Percentiles rank a stretch among this genome's conserved stretches.
phyloP scores from a whole-genome alignment of 2,113 vertebrate genomes.

The Manacus vitellinus region DNA sequence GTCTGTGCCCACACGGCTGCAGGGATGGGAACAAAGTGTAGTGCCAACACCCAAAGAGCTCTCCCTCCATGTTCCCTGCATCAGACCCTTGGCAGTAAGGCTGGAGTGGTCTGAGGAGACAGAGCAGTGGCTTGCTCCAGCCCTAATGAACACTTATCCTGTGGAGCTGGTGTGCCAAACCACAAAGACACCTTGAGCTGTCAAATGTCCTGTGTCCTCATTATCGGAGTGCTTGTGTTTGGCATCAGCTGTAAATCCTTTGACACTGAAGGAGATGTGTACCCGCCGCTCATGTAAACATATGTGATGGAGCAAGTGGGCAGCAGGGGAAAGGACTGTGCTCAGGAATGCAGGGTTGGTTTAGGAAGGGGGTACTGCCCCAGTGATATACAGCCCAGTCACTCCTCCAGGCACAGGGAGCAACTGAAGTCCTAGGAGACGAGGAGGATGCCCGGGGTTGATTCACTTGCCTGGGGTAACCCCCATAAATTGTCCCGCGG shows the following conservation, averaged over 20 bases:
- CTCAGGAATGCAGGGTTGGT: not conserved
- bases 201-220: not conserved
- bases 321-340: not conserved
- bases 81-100: not conserved
- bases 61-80: not conserved
- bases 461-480: not conserved
- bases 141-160: not conserved
- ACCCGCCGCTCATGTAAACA: accelerated
- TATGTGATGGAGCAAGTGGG: not conserved
- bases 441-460: too few relatives aligned
- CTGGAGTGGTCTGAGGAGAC: not conserved
- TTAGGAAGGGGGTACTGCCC: not conserved
- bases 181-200: too few relatives aligned
- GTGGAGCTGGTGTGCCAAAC: not conserved
- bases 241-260: not conserved
- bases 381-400: not conserved
- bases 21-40: accelerated
- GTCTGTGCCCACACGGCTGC: not conserved
- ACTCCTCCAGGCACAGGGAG: not conserved
- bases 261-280: not conserved
- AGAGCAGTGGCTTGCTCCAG: not conserved
- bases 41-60: not conserved
- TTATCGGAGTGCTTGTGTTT: accelerated
- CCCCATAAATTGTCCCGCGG: not conserved
- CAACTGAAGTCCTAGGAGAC: not conserved